Percentiles rank a stretch among this genome's conserved stretches.
Conservation (phyloP, 2,888 invertebrate species). For the Hydrotaea diabolus region DNA sequence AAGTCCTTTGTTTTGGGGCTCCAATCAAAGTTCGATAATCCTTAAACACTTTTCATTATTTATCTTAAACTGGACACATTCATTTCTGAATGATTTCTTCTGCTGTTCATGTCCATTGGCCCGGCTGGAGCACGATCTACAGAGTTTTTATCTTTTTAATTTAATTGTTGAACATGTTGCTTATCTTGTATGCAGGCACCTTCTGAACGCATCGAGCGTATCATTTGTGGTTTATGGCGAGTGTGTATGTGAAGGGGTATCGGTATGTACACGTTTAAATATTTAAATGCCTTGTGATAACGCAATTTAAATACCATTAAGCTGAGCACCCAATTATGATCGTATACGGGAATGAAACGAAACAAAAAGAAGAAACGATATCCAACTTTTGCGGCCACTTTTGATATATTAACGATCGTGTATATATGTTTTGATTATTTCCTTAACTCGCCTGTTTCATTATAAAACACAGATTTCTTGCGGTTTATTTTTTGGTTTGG, state of each 20-base stretch:
- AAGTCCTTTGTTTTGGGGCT: constrained; percentile 36
- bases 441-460: constrained; percentile 56
- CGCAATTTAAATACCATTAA: constrained; percentile 80
- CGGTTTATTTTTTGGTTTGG: too few species aligned
- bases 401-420: constrained; percentile 65
- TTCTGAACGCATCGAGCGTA: constrained; percentile 28
- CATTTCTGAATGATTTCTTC: neutral
- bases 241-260: constrained; percentile 5
- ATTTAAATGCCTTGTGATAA: constrained; percentile 79
- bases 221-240: constrained; percentile 10
- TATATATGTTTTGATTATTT: constrained; percentile 59
- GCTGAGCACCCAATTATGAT: constrained; percentile 79
- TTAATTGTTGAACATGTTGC: constrained; percentile 65
- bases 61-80: neutral
- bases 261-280: constrained; percentile 65
- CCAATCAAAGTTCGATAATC: constrained; percentile 1
- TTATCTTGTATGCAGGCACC: constrained; percentile 67
- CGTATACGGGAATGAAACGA: constrained; percentile 27
- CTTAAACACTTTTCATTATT: constrained; percentile 4
- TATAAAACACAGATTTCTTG: constrained; percentile 44
- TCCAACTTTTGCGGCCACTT: constrained; percentile 61
- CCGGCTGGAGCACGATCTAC: constrained; percentile 19
- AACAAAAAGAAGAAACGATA: constrained; percentile 32
- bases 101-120: neutral
- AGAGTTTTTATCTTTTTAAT: constrained; percentile 52